Evolutionary conservation across 2,113 vertebrate genomes (phyloP).

Genomic region (Panthera leo): DNA sequence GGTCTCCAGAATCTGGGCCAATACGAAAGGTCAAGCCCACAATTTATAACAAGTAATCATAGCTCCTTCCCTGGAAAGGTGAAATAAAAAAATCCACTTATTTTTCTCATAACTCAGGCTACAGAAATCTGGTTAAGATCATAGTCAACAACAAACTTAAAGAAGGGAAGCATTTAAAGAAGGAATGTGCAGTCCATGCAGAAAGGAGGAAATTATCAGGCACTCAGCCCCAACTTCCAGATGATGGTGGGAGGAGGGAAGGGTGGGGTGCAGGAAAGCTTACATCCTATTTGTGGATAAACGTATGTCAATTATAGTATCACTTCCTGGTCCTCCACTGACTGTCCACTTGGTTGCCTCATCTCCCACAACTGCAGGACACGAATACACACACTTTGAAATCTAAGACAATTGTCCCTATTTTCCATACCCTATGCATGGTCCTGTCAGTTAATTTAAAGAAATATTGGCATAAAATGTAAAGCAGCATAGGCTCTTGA

Average conservation of each 20-base stretch:
- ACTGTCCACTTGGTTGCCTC: not conserved
- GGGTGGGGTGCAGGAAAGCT: not conserved
- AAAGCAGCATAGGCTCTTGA: not conserved
- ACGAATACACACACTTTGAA: not conserved
- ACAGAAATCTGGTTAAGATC: conserved; percentile 3
- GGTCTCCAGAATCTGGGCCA: not conserved
- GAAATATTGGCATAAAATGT: not conserved
- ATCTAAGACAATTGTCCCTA: not conserved
- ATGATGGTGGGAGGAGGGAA: not conserved
- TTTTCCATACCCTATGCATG: not conserved
- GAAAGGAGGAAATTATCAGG: not conserved
- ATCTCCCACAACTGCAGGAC: not conserved
- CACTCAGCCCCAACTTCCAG: not conserved
- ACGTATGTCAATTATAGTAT: not conserved
- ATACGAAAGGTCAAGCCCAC: not conserved
- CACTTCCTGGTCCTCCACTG: not conserved
- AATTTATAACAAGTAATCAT: not conserved
- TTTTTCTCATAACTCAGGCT: not conserved
- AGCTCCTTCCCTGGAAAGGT: not conserved
- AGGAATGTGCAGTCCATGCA: not conserved
- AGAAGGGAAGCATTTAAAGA: not conserved
- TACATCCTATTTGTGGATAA: not conserved
- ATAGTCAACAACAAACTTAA: not conserved
- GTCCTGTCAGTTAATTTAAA: not conserved
- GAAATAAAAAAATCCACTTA: not conserved